These are phyloP conservation scores for Drosophila sp. DNA, from an alignment of 1,140 invertebrate genomes.

Conservation along the genomic window DNA sequence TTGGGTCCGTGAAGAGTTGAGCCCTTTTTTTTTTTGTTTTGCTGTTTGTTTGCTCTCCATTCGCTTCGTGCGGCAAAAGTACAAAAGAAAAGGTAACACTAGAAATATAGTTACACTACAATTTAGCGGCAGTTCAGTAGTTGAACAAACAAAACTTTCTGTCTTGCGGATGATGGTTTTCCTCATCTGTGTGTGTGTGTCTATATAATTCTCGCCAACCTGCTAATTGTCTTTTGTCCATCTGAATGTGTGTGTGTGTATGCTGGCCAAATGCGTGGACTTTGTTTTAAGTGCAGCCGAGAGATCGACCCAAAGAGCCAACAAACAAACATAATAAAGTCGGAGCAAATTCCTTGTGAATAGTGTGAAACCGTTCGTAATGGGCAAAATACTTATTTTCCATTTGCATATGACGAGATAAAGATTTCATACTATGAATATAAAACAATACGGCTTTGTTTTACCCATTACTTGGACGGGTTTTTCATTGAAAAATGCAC, in stretches of 20 bases:
- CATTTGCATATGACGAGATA: constrained; percentile 4
- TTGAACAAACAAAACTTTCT: constrained; percentile 69
- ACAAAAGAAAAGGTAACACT: constrained; percentile 67
- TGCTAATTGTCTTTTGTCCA: constrained; percentile 59
- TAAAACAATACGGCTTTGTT: neutral
- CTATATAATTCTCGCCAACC: constrained; percentile 58
- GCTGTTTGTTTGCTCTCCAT: constrained; percentile 47
- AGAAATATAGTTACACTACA: constrained; percentile 73
- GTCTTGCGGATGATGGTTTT: constrained; percentile 22
- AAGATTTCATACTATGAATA: neutral
- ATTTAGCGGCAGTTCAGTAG: constrained; percentile 77
- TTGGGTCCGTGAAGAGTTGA: constrained; percentile 2
- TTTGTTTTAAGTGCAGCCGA: constrained; percentile 73
- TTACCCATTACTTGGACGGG: neutral
- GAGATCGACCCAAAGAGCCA: constrained; percentile 19
- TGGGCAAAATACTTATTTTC: constrained; percentile 1
- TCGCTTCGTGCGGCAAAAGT: constrained; percentile 60
- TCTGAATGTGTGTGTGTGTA: constrained; percentile 28
- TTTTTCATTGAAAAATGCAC: too few species aligned
- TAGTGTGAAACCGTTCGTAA: constrained; percentile 1
- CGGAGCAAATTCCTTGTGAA: neutral
- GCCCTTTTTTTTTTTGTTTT: constrained; percentile 10
- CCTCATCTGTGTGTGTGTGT: constrained; percentile 37
- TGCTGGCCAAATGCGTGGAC: constrained; percentile 62
- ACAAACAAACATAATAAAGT: constrained; percentile 9